phyloP scores from a whole-genome alignment of 2,888 invertebrate species.

The Nephrotoma appendiculata region DNA sequence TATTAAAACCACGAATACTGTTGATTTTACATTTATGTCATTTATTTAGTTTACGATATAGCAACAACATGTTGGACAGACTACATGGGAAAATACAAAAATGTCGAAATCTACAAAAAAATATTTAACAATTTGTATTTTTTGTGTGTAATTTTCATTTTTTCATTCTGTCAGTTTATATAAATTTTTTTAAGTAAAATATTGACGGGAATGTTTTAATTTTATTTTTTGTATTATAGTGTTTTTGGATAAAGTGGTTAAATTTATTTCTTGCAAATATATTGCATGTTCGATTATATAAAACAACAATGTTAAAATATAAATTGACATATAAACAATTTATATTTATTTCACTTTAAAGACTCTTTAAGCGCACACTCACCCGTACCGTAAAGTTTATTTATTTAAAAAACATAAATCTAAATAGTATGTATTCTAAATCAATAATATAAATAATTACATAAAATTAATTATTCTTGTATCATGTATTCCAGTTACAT shows the following conservation, averaged over 20 bases:
- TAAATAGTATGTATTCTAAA: background rate
- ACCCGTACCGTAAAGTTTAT: background rate
- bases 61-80: background rate
- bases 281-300: background rate
- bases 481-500: background rate
- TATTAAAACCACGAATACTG: background rate
- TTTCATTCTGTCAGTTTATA: background rate
- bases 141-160: background rate
- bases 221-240: background rate
- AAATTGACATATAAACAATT: background rate
- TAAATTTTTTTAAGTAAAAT: background rate
- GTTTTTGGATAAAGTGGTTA: background rate
- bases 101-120: background rate
- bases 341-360: background rate
- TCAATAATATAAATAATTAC: background rate
- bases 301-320: background rate
- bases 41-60: background rate
- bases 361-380: background rate
- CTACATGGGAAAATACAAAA: background rate
- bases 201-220: background rate
- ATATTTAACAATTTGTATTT: background rate
- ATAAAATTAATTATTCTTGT: background rate
- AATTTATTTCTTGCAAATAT: background rate
- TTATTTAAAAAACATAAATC: background rate
- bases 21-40: background rate